Evolutionary conservation across 2,888 invertebrate genomes (phyloP), one percentile per base, ranked within the genome.

Genomic region (Lasioglossum marginatum): DNA sequence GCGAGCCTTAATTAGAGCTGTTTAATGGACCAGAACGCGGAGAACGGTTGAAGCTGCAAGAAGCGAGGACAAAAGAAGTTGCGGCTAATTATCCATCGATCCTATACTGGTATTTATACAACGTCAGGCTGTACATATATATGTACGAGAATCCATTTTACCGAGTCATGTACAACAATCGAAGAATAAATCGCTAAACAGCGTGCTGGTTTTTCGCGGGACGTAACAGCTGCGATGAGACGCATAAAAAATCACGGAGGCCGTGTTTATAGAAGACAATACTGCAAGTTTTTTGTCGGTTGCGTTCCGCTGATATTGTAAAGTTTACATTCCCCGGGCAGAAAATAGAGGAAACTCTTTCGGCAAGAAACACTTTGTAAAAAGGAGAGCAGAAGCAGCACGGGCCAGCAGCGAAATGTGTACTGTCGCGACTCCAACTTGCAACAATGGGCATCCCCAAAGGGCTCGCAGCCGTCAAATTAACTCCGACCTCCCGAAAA

Each of bases 1-100:
- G 79, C 79, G 77, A 77, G 72, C 71, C 77, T 82, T 82, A 82
- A 87, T 87, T 75, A 87, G 76, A 78, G 74, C 70, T 68, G 60
- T 86, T 86, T 86, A 82, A 82, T 57, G 63, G 37, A 60, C 43
- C 52, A 48, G 73, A 73, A 31, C 48, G 48, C 10, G 27, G 77
- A n/a, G 48, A 23, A 19, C 6, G 66, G 14, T 60, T 27, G 60
- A 27, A 60, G 60, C 60, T 27, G 14, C 60, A 27, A 27, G 63
- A 31, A 63, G 16, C 31, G 27, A 31, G 63, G n/a, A 68, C 23
- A 68, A 68, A 68, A 37, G 66, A 68, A 37, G 23, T 19, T 23
- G 23, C 66, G 34, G 31, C 34, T 23, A 37, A 68, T 68, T 68
- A 68, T 68, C 34, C 37, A 23, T 68, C 37, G 34, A 68, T 37